phyloP scores from a whole-genome alignment of 1,140 invertebrate species.

The Drosophila trapezifrons region DNA sequence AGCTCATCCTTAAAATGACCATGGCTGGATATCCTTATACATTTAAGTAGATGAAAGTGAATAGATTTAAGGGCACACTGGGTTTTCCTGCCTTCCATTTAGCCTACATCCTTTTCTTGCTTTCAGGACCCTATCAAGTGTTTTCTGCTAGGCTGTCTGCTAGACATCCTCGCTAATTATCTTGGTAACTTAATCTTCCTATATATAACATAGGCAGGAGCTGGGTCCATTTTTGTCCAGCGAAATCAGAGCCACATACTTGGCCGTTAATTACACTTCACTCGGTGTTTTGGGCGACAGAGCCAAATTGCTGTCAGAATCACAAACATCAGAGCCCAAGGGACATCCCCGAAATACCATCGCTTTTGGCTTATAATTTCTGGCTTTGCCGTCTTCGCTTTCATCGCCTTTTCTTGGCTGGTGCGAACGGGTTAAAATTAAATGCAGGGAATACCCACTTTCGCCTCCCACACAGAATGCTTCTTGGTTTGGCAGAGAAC shows the following conservation, averaged over 20 bases:
- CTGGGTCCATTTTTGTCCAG: background rate
- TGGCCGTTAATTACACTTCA: slow-evolving; percentile 40
- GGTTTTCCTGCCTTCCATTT: background rate
- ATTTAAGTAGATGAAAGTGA: background rate
- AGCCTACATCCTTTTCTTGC: background rate
- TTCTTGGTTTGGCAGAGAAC: slow-evolving; percentile 44
- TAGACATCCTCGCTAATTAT: slow-evolving; percentile 7
- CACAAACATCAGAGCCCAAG: slow-evolving; percentile 24
- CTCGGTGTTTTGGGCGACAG: slow-evolving; percentile 10
- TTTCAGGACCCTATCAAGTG: background rate
- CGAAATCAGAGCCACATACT: slow-evolving; percentile 48
- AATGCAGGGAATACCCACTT: slow-evolving; percentile 36
- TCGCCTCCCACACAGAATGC: slow-evolving; percentile 9
- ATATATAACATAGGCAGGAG: background rate
- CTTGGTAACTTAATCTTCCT: slow-evolving; percentile 5
- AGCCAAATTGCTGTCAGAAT: slow-evolving; percentile 41
- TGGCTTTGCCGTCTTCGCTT: slow-evolving; percentile 31
- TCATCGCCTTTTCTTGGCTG: slow-evolving; percentile 62
- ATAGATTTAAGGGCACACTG: background rate
- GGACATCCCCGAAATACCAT: slow-evolving; percentile 3
- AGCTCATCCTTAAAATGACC: background rate
- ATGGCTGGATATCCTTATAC: background rate
- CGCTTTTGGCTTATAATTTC: slow-evolving; percentile 57
- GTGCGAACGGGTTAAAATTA: slow-evolving; percentile 69
- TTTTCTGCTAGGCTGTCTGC: background rate